phyloP scores from a whole-genome alignment of 37 sponge, comb jelly and placozoan species.

The Tethya wilhelma region DNA sequence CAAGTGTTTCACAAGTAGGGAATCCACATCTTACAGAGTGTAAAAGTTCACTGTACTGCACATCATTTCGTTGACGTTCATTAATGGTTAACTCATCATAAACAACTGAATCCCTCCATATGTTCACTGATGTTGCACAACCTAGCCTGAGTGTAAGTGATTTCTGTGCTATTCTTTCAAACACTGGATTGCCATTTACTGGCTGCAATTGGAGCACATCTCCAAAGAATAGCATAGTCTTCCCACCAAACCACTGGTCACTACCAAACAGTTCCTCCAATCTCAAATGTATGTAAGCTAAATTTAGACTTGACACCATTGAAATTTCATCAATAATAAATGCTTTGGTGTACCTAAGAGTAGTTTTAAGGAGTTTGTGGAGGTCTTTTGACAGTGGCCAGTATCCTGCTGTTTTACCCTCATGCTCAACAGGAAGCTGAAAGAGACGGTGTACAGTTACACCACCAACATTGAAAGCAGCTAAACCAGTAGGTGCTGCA shows the following conservation, averaged over 20 bases:
- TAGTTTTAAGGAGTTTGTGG: too few relatives aligned
- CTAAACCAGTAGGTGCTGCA: too few relatives aligned
- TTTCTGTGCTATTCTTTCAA: conserved; percentile 43
- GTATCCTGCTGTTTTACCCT: conserved; percentile 52
- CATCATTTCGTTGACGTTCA: conserved; percentile 66
- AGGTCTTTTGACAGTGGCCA: conserved; percentile 49
- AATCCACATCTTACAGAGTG: conserved; percentile 19
- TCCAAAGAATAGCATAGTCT: conserved; percentile 55
- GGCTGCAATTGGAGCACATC: conserved; percentile 64
- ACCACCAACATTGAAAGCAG: too few relatives aligned
- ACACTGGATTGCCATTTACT: conserved; percentile 46
- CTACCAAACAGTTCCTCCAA: too few relatives aligned
- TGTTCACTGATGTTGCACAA: conserved; percentile 40
- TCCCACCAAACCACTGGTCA: too few relatives aligned
- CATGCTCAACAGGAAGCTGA: too few relatives aligned
- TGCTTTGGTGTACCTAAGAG: conserved; percentile 36
- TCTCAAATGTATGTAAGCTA: too few relatives aligned
- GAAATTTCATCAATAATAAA: conserved; percentile 76
- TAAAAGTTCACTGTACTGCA: background rate
- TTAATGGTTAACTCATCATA: conserved; percentile 76
- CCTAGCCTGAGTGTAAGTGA: conserved; percentile 20
- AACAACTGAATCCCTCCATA: conserved; percentile 47
- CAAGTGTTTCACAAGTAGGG: background rate
- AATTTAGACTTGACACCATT: conserved; percentile 66
- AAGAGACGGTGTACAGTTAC: too few relatives aligned